These are phyloP conservation scores for Rhagophthalmus giganteus DNA, from an alignment of 2,888 invertebrate genomes.

Conservation along the genomic window DNA sequence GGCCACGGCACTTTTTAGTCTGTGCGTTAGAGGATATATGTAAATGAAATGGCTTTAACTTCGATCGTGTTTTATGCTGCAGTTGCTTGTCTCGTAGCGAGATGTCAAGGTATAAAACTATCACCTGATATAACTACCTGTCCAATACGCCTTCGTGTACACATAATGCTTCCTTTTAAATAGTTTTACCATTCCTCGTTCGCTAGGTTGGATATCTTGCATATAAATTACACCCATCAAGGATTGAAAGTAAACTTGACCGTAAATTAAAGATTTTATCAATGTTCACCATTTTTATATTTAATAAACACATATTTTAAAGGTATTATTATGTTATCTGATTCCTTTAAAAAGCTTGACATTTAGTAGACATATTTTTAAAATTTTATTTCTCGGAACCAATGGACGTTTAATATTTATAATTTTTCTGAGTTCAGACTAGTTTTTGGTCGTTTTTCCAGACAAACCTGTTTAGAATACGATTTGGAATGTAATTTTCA, in stretches of 20 bases:
- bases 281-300: conserved; percentile 34
- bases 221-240: conserved; percentile 45
- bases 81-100: conserved; percentile 40
- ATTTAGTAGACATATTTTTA: conserved; percentile 42
- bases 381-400: conserved; percentile 17
- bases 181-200: conserved; percentile 23
- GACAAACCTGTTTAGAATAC: conserved; percentile 16
- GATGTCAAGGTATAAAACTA: conserved; percentile 51
- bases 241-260: conserved; percentile 36
- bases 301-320: conserved; percentile 43
- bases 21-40: conserved; percentile 33
- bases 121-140: conserved; percentile 52
- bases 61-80: conserved; percentile 41
- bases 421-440: too few species aligned
- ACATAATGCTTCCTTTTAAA: conserved; percentile 23
- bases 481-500: too few species aligned
- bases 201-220: conserved; percentile 34
- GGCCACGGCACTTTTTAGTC: too few species aligned
- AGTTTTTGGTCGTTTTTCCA: conserved; percentile 6
- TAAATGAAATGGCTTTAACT: conserved; percentile 38
- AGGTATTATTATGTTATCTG: conserved; percentile 49
- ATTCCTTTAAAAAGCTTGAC: conserved; percentile 40
- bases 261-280: conserved; percentile 46
- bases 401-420: conserved; percentile 11
- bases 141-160: conserved; percentile 43